Conservation (phyloP, 2,888 invertebrate species). For the Agonopterix arenella region DNA sequence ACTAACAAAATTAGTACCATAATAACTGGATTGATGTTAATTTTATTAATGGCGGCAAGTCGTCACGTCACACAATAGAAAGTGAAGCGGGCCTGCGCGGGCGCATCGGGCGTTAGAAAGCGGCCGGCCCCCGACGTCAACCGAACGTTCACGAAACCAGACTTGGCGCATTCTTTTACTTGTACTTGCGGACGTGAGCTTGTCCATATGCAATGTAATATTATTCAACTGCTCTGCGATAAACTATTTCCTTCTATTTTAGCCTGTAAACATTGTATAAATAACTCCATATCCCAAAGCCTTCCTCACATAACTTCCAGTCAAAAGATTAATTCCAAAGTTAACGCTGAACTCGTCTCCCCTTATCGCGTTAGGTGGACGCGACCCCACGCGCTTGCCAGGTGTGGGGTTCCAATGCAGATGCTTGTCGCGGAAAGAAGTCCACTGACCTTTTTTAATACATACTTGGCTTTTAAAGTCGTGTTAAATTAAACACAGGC, state of each 20-base stretch:
- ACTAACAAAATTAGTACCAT: not conserved
- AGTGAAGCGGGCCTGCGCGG: constrained; percentile 63
- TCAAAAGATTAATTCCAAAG: constrained; percentile 35
- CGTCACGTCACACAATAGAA: constrained; percentile 61
- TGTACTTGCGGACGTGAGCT: constrained; percentile 11
- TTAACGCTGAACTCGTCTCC: constrained; percentile 46
- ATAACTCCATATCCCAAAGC: not conserved
- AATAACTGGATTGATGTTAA: constrained; percentile 9
- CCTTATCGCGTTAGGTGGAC: constrained; percentile 41
- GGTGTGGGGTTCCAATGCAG: constrained; percentile 58
- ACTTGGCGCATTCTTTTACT: constrained; percentile 58
- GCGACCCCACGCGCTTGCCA: constrained; percentile 58
- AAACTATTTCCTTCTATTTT: too few relatives aligned
- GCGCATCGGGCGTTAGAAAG: constrained; percentile 69
- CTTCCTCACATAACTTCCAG: constrained; percentile 10
- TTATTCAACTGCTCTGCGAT: too few relatives aligned
- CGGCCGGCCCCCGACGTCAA: constrained; percentile 43
- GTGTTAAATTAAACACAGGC: too few relatives aligned
- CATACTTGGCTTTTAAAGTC: too few relatives aligned
- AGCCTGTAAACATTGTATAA: too few relatives aligned
- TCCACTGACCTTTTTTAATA: constrained; percentile 24
- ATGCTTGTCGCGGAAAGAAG: constrained; percentile 31
- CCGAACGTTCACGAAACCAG: constrained; percentile 44
- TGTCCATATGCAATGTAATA: not conserved
- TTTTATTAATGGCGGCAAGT: constrained; percentile 11